Conservation (phyloP, 2,888 invertebrate species). For the Acholoe squamosa region DNA sequence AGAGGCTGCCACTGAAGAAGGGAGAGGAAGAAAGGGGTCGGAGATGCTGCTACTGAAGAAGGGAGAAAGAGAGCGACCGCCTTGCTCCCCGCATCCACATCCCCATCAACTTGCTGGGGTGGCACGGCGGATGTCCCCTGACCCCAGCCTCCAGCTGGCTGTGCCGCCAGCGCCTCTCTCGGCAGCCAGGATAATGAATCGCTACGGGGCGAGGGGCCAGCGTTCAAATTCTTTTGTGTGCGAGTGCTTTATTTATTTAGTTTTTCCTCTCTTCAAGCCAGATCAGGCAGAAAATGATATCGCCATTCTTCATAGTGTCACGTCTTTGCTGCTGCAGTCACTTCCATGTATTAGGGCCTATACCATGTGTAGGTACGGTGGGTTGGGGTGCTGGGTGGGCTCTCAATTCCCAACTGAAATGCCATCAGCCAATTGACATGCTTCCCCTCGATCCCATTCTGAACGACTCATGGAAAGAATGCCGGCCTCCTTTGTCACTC, state of each 20-base stretch:
- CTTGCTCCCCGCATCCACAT: not conserved
- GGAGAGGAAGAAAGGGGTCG: no score
- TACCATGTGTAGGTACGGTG: no score
- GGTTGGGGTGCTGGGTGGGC: no score
- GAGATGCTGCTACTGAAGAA: no score
- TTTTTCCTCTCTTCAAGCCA: not conserved
- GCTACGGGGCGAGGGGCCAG: not conserved
- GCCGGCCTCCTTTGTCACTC: no score
- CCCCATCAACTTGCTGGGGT: not conserved
- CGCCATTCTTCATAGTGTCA: not conserved
- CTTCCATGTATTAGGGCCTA: not conserved
- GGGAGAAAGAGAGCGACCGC: no score
- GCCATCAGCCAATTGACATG: no score
- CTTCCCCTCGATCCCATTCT: no score
- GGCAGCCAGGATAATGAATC: conserved; percentile 17
- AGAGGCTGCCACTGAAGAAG: no score
- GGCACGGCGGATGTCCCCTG: not conserved
- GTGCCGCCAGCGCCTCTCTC: not conserved
- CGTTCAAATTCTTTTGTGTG: not conserved
- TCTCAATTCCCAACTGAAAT: no score
- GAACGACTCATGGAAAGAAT: no score
- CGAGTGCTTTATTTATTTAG: no score
- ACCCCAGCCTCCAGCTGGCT: not conserved
- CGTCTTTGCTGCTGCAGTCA: not conserved
- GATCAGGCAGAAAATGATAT: conserved; percentile 26